Evolutionary conservation across 2,113 vertebrate species (phyloP).

Genomic region (Barbus barbus): DNA sequence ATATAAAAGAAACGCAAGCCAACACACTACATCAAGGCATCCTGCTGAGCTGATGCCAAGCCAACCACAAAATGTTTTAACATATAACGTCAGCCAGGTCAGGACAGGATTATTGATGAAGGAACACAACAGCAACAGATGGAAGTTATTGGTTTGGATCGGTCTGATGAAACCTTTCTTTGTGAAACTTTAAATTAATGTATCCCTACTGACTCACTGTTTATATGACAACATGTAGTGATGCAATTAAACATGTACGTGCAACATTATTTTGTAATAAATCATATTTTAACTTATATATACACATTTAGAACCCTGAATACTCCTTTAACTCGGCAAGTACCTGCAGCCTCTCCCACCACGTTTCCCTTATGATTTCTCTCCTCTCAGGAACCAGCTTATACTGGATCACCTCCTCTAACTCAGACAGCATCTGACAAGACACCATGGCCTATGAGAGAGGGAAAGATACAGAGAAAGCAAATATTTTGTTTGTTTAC

Average conservation of each 20-base stretch:
- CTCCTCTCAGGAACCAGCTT: constrained; percentile 97
- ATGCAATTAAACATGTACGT: not conserved
- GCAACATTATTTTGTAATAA: not conserved
- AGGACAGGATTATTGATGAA: not conserved
- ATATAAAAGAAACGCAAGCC: not conserved
- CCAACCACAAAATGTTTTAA: not conserved
- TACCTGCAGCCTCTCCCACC: constrained; percentile 99
- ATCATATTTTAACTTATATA: not conserved
- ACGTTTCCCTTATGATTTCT: constrained; percentile 97
- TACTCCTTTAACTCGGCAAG: not conserved
- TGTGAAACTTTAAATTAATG: not conserved
- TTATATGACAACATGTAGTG: not conserved
- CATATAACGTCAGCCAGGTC: not conserved
- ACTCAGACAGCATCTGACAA: constrained; percentile 97
- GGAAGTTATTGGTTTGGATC: not conserved
- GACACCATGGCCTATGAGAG: constrained; percentile 93
- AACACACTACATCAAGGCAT: not conserved
- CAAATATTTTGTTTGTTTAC: not conserved
- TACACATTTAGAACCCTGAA: not conserved
- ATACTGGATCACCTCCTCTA: constrained; percentile 99
- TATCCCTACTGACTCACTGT: not conserved
- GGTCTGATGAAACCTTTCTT: not conserved
- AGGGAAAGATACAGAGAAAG: not conserved
- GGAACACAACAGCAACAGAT: not conserved
- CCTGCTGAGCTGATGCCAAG: constrained; percentile 3